Evolutionary conservation across 2,113 vertebrate species (phyloP), one percentile per base, ranked within the genome.

Genomic region (Macaca mulatta): DNA sequence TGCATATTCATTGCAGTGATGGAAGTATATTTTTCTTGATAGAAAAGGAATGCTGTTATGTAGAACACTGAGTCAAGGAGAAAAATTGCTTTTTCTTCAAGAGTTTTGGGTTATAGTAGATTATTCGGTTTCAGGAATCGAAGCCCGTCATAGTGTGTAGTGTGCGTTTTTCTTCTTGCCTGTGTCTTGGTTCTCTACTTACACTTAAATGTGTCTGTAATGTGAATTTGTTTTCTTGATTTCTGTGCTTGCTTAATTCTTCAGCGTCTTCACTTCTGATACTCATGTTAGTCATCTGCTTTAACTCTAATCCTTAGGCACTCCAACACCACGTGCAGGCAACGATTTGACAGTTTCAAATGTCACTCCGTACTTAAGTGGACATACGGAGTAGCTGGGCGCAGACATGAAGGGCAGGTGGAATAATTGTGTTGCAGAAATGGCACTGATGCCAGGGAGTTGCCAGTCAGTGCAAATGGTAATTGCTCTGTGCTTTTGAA

Each of bases 11-110:
- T 94, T 89, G 70, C 45, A 70, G 43, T 79, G 79, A 86, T 77
- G 45, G 52, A 87, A 97, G 40, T 81, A 6, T 86, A 48, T 94
- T 94, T 97, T 96, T 91, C 80, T 96, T 82, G 16, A 16, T 94
- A 79, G 72, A 69, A 92, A 72, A 87, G 40, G 43, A 96, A 72
- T 82, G n/a, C 48, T 48, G 18, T 97, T 90, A 64, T 12, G 13
- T 48, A 83, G 69, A 79, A 30, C 50, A 55, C 57, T 93, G 43
- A 94, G 82, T 92, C 77, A 92, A 93, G 83, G 83, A 78, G 82
- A 89, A 94, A 96, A 91, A 61, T 89, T 86, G 4, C 72, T 75
- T 97, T 94, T 96, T 93, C 45, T 75, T 87, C 8, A 79, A n/a
- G 52, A 82, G 40, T 92, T 94, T 74, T 8, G 27, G 74, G 43